Evolutionary conservation across 2,797 vertebrate genomes (phyloP), one percentile per base, ranked within the genome.

Genomic region (Parambassis ranga): DNA sequence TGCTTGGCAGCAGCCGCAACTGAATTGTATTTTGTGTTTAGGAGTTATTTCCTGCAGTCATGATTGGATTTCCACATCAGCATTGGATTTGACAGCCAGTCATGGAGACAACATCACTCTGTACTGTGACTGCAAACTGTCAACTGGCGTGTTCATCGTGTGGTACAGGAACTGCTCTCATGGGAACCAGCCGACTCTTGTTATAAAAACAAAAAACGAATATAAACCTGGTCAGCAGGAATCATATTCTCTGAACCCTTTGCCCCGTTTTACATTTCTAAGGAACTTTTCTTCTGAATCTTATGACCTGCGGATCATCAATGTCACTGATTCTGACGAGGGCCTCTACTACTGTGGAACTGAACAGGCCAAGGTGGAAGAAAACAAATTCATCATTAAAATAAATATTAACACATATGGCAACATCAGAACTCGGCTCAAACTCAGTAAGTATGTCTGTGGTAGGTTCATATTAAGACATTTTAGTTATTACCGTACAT

Each of bases 311-410:
- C 11, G 46, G 5, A 83, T 79, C 35, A 8, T 4, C 4, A 77
- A 79, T 10, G n/a, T 67, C 22, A 65, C 52, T 22, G 10, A 31
- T 1, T 39, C 65, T 16, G 77, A 80, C 1, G 58, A 68, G 23
- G 78, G 75, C 14, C 26, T 68, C 14, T 84, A 82, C 50, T 84
- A 65, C 59, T 80, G 82, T 63, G 61, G 71, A 30, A 65, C 51
- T 19, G 43, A 39, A 35, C 0, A 18, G 20, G 20, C 20, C 4
- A 20, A 3, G 3, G 9, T 56, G 9, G 4, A 7, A 7, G 41
- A 35, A 2, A 24, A 30, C 1, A 2, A 15, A 6, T 1, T 4
- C 2, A 37, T 65, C 10, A 2, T 7, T n/a, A 0, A 0, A 0
- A 28, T 0, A 38, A 0, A 0, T 4, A 0, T 14, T 7, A 18